Conservation (phyloP, 2,113 vertebrate species). For the Rutilus rutilus region DNA sequence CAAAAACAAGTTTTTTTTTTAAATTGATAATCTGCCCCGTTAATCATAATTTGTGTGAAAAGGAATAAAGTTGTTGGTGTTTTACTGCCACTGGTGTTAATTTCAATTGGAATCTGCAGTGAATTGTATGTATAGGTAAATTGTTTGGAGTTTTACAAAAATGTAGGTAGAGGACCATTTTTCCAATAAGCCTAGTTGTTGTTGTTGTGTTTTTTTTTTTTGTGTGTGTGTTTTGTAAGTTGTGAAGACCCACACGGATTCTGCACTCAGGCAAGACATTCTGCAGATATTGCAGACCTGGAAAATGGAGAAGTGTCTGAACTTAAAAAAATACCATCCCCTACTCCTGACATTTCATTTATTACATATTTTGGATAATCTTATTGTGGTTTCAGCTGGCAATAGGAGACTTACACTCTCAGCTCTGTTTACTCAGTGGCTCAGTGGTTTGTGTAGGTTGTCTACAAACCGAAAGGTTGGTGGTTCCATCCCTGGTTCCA, state of each 20-base stretch:
- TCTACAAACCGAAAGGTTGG: no score
- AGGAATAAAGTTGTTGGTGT: background rate
- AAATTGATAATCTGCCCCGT: background rate
- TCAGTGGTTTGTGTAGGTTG: no score
- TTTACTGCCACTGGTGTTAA: background rate
- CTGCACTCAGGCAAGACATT: background rate
- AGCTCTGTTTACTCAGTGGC: background rate
- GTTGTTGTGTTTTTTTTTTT: no score
- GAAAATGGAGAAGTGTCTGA: background rate
- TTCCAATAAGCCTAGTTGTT: background rate
- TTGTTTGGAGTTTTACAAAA: background rate
- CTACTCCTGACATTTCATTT: background rate
- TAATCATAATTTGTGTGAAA: background rate
- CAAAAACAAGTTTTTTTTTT: no score
- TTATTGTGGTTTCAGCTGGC: background rate
- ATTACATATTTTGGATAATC: background rate
- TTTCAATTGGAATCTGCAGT: background rate
- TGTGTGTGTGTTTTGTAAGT: background rate
- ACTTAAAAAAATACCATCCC: background rate
- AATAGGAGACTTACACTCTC: background rate
- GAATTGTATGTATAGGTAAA: background rate
- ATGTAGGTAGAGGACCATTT: background rate
- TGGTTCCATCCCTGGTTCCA: no score
- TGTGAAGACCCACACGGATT: background rate
- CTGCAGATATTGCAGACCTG: background rate